These are phyloP conservation scores for Lacerta bilineata DNA, from an alignment of 2,797 vertebrate species.

Conservation along the genomic window DNA sequence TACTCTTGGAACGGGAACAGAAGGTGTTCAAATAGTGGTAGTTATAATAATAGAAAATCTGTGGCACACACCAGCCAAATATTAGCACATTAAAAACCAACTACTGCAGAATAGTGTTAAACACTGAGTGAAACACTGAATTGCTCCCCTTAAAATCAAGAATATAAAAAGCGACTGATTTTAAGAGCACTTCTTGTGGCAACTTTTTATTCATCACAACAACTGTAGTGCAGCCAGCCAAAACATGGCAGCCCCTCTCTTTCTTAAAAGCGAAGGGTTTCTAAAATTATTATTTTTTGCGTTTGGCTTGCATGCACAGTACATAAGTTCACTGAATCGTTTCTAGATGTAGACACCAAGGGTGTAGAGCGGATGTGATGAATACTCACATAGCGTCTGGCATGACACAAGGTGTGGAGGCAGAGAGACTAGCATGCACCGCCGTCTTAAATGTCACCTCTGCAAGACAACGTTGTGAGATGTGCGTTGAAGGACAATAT, in stretches of 20 bases:
- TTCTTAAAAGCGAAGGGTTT: neutral
- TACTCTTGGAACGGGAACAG: neutral
- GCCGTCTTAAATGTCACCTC: neutral
- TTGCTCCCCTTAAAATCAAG: neutral
- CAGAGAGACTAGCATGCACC: neutral
- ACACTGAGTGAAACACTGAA: neutral
- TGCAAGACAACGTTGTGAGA: neutral
- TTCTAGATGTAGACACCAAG: neutral
- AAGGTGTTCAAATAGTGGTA: neutral
- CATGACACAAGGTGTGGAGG: neutral
- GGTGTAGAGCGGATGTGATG: neutral
- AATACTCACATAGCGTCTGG: neutral
- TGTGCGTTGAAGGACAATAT: neutral
- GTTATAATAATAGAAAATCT: neutral
- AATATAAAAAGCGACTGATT: neutral
- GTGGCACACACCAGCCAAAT: neutral
- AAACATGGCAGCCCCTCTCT: neutral
- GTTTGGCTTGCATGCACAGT: neutral
- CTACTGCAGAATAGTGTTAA: neutral
- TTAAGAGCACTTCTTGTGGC: neutral
- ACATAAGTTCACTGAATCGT: neutral
- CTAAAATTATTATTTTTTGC: neutral
- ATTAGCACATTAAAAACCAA: neutral
- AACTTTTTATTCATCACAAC: neutral
- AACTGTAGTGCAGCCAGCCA: neutral